phyloP scores from a whole-genome alignment of 2,797 vertebrate species.

The Notolabrus celidotus region DNA sequence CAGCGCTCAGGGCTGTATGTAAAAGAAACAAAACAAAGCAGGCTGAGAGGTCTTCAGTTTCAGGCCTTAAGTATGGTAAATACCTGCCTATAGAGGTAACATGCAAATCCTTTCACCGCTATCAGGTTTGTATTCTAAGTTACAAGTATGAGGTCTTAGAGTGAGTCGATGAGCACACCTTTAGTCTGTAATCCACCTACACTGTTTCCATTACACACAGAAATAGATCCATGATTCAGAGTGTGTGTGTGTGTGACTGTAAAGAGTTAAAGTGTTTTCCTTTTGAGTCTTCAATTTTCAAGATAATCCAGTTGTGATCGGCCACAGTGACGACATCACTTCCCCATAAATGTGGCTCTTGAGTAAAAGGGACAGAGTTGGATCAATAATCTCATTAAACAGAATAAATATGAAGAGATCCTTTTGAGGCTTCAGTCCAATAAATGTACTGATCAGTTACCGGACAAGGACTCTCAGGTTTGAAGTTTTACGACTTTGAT shows the following conservation, averaged over 20 bases:
- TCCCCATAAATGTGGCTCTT: neutral
- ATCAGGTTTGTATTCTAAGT: constrained; percentile 7
- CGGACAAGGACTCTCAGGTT: neutral
- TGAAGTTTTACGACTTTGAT: neutral
- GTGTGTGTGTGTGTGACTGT: neutral
- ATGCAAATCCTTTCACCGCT: constrained; percentile 34
- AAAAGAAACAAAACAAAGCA: constrained; percentile 8
- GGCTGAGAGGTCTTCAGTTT: constrained; percentile 16
- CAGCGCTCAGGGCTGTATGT: constrained; percentile 19
- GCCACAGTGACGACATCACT: neutral
- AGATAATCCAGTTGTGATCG: neutral
- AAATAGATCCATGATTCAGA: too few relatives aligned
- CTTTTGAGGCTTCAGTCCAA: neutral
- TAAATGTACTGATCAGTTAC: neutral
- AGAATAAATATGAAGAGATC: neutral
- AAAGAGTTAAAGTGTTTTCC: neutral
- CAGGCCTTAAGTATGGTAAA: neutral
- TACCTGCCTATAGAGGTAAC: constrained; percentile 5
- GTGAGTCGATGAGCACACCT: neutral
- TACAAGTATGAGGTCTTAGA: constrained; percentile 16
- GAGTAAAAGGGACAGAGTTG: neutral
- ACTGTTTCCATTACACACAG: too few relatives aligned
- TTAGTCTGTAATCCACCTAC: too few relatives aligned
- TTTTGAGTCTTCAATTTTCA: neutral
- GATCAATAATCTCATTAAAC: neutral